Percentiles rank a stretch among this genome's conserved stretches.
phyloP scores from a whole-genome alignment of 2,888 invertebrate species.

The Tromatobia lineatoria region DNA sequence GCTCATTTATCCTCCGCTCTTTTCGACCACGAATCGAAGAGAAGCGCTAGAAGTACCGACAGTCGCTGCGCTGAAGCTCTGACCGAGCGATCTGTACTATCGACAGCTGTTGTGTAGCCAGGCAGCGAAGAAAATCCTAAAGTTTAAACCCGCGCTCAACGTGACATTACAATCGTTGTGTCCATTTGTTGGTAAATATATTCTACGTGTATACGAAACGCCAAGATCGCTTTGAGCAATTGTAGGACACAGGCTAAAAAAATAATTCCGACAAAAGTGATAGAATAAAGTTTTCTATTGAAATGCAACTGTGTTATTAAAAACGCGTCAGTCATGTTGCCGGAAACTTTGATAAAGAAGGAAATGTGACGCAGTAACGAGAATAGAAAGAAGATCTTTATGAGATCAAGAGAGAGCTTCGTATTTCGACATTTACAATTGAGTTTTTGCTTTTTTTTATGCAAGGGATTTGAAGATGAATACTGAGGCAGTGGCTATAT shows the following conservation, averaged over 20 bases:
- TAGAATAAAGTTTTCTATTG: neutral
- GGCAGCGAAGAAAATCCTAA: neutral
- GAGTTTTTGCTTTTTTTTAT: constrained; percentile 7
- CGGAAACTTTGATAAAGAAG: neutral
- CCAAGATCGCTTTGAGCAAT: neutral
- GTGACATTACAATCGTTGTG: neutral
- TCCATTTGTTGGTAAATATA: constrained; percentile 39
- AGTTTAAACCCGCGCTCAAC: neutral
- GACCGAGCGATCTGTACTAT: constrained; percentile 33
- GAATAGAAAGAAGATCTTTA: constrained; percentile 42
- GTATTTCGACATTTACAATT: constrained; percentile 50
- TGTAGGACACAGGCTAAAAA: neutral
- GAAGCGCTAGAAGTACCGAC: constrained; percentile 27
- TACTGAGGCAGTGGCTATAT: neutral
- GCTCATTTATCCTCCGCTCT: neutral
- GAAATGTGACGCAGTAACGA: constrained; percentile 45
- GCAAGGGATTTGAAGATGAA: constrained; percentile 3
- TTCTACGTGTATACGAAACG: neutral
- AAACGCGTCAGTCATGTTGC: constrained; percentile 30
- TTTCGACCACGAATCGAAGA: neutral
- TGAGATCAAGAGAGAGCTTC: constrained; percentile 31
- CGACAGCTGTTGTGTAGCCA: constrained; percentile 41
- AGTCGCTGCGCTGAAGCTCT: constrained; percentile 13
- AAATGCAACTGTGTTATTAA: constrained; percentile 8
- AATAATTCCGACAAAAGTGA: constrained; percentile 2